A percentile compares a stretch with the other conserved stretches of the same genome.
phyloP scores from a whole-genome alignment of 2,888 invertebrate species.

The Druceiella hillmani region DNA sequence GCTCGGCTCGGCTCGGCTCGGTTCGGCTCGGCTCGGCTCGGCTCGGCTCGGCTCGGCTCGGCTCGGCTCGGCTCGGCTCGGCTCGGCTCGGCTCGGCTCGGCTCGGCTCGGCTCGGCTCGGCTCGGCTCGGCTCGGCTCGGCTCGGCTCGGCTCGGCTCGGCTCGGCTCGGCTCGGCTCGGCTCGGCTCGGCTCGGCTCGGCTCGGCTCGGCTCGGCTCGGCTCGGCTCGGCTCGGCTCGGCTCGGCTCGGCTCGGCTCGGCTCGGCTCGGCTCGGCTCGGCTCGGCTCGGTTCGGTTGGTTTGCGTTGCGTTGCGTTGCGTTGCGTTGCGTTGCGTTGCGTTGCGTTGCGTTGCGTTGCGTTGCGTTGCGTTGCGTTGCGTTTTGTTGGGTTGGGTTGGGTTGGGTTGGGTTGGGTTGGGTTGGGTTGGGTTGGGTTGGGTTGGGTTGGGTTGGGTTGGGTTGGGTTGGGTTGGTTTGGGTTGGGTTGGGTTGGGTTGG shows the following conservation, averaged over 20 bases:
- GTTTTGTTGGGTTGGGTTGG: no score
- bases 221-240: slow-evolving; percentile 5
- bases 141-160: slow-evolving; percentile 5
- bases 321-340: slow-evolving; percentile 1
- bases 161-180: no score
- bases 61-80: slow-evolving; percentile 5
- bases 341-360: no score
- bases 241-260: slow-evolving; percentile 5
- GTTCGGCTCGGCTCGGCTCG: slow-evolving; percentile 4
- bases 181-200: slow-evolving; percentile 4
- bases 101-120: slow-evolving; percentile 5
- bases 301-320: slow-evolving; percentile 5
- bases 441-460: no score
- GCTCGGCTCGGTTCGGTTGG: slow-evolving; percentile 6
- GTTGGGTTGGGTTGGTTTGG: no score
- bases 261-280: slow-evolving; percentile 6
- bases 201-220: slow-evolving; percentile 5
- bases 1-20: slow-evolving; percentile 5
- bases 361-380: no score
- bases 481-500: no score
- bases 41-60: slow-evolving; percentile 4
- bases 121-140: slow-evolving; percentile 6
- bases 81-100: slow-evolving; percentile 4
- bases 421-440: no score
- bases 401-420: no score